Conservation (phyloP, 1,140 invertebrate genomes). For the Druon quercuslanigerum region DNA sequence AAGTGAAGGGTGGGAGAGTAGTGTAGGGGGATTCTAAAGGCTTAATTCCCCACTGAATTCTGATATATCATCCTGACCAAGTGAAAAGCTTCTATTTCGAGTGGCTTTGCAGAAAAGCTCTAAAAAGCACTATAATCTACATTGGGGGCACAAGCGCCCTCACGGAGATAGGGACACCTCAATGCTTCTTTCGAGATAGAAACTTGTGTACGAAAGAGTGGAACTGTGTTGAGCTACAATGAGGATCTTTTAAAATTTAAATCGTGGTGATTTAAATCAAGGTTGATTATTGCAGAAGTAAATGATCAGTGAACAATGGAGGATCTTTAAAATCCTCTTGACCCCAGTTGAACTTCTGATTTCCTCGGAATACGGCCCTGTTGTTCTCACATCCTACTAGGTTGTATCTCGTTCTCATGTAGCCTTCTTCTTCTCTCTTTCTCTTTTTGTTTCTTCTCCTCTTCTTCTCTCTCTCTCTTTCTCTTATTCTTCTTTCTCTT, state of each 20-base stretch:
- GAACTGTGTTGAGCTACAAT: neutral
- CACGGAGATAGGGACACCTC: too few relatives aligned
- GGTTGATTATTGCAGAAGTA: constrained; percentile 29
- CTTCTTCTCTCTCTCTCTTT: constrained; percentile 25
- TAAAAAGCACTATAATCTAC: too few relatives aligned
- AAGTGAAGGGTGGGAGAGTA: too few relatives aligned
- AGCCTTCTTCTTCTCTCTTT: constrained; percentile 35
- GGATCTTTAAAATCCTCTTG: constrained; percentile 30
- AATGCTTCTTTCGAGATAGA: too few relatives aligned
- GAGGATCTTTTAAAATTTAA: constrained; percentile 10
- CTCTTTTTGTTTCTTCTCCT: constrained; percentile 12
- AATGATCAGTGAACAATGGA: constrained; percentile 30
- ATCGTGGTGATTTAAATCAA: constrained; percentile 28
- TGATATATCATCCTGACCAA: too few relatives aligned
- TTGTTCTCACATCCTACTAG: constrained; percentile 45
- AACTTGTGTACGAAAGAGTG: neutral
- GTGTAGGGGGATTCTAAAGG: too few relatives aligned
- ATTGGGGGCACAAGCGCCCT: too few relatives aligned
- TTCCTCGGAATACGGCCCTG: constrained; percentile 20
- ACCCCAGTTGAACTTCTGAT: constrained; percentile 26
- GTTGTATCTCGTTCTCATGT: constrained; percentile 32
- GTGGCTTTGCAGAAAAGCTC: too few relatives aligned
- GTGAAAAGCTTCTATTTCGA: too few relatives aligned
- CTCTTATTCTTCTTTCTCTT: too few relatives aligned
- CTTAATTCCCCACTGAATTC: too few relatives aligned